A percentile compares a stretch with the other conserved stretches of the same genome.
These are phyloP conservation scores for Crypturellus undulatus DNA, from an alignment of 2,113 vertebrate genomes.

Conservation along the genomic window DNA sequence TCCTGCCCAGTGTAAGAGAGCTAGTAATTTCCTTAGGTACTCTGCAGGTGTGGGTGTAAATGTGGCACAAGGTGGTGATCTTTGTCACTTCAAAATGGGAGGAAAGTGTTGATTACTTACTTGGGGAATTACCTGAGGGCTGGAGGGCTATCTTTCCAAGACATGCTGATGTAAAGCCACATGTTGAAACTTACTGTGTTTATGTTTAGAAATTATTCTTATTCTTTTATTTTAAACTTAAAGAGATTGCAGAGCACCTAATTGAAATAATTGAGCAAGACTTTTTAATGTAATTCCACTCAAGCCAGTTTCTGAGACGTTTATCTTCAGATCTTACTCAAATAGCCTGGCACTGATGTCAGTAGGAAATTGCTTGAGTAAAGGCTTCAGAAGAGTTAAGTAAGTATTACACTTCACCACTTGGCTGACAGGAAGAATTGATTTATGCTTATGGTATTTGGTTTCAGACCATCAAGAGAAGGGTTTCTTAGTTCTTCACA, in stretches of 20 bases:
- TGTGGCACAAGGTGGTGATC: conserved; percentile 3
- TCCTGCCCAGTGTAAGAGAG: conserved; percentile 35
- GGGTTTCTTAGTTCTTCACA: not conserved
- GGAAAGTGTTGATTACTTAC: conserved; percentile 55
- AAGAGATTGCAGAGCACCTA: conserved; percentile 1
- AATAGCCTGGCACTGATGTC: conserved; percentile 58
- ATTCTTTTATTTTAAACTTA: conserved; percentile 40
- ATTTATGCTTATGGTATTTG: conserved; percentile 48
- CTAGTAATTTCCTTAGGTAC: conserved; percentile 26
- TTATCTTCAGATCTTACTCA: conserved; percentile 58
- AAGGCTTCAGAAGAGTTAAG: conserved; percentile 52
- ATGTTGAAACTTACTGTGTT: not conserved
- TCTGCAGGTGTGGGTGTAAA: conserved; percentile 28
- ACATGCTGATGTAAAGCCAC: conserved; percentile 48
- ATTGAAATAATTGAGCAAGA: conserved; percentile 38
- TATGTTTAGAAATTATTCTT: conserved; percentile 21
- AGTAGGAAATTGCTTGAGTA: conserved; percentile 46
- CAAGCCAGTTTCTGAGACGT: conserved; percentile 52
- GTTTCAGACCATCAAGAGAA: conserved; percentile 13
- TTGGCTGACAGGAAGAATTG: conserved; percentile 35
- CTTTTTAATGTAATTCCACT: not conserved
- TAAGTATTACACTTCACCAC: conserved; percentile 40
- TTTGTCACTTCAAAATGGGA: conserved; percentile 1
- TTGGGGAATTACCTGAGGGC: conserved; percentile 35
- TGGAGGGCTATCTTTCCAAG: conserved; percentile 31